Evolutionary conservation across 2,888 invertebrate species (phyloP).

Genomic region (Drosophila nr. fundita): DNA sequence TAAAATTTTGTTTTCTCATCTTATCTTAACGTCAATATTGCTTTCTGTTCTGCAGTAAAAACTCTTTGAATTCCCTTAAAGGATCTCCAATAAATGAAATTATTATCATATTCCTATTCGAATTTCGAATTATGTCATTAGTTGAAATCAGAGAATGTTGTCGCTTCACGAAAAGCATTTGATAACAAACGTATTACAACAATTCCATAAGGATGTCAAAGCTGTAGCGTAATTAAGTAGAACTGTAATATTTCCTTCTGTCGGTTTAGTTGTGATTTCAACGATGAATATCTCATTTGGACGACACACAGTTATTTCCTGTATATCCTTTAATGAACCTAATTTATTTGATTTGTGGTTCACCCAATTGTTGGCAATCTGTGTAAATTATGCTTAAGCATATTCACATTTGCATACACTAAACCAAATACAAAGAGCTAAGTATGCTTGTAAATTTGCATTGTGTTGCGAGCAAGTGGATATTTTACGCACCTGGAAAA

Average conservation of each 20-base stretch:
- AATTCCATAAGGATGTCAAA: neutral
- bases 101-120: neutral
- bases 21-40: neutral
- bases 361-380: conserved; percentile 19
- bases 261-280: neutral
- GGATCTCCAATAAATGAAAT: neutral
- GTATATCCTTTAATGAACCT: conserved; percentile 57
- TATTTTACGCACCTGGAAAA: conserved; percentile 55
- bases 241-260: neutral
- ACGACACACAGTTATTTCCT: conserved; percentile 22
- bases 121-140: neutral
- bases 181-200: neutral
- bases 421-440: conserved; percentile 3
- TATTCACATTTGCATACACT: conserved; percentile 18
- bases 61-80: neutral
- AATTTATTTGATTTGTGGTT: conserved; percentile 44
- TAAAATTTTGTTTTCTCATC: neutral
- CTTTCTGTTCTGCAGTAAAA: neutral
- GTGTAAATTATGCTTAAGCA: neutral
- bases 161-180: neutral
- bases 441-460: conserved; percentile 1
- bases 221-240: neutral
- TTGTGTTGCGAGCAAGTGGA: conserved; percentile 34
- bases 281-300: neutral
- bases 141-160: too few relatives aligned